phyloP scores from a whole-genome alignment of 2,797 vertebrate species.

The Ctenosaura bakeri region DNA sequence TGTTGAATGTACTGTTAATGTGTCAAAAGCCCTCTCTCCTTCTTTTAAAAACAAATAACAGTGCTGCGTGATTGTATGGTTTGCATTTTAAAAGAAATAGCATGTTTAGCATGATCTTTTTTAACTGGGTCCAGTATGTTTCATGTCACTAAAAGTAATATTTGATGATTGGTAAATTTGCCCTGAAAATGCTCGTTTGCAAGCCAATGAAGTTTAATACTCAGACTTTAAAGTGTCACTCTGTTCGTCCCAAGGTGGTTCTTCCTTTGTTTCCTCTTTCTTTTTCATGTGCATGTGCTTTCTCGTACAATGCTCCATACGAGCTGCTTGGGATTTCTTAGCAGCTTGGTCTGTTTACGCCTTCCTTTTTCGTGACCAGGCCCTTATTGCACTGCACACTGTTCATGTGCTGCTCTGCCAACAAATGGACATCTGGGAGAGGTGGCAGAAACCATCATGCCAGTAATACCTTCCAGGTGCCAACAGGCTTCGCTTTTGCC shows the following conservation, averaged over 20 bases:
- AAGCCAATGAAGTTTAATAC: conserved; percentile 72
- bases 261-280: conserved; percentile 43
- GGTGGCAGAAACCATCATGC: background rate
- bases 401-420: too few species aligned
- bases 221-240: conserved; percentile 27
- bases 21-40: conserved; percentile 52
- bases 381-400: too few species aligned
- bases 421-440: too few species aligned
- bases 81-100: conserved; percentile 72
- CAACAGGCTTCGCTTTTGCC: background rate
- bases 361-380: too few species aligned
- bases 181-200: conserved; percentile 71
- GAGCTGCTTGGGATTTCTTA: too few species aligned
- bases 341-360: too few species aligned
- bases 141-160: background rate
- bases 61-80: conserved; percentile 58
- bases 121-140: background rate
- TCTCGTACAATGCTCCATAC: too few species aligned
- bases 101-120: conserved; percentile 70
- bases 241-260: conserved; percentile 30
- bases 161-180: conserved; percentile 9
- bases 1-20: conserved; percentile 39
- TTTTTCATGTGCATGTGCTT: too few species aligned
- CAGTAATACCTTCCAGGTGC: too few species aligned
- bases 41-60: conserved; percentile 49